A percentile compares a stretch with the other conserved stretches of the same genome.
These are phyloP conservation scores for Archegozetes longisetosus DNA, from an alignment of 1,140 invertebrate genomes.

Conservation along the genomic window DNA sequence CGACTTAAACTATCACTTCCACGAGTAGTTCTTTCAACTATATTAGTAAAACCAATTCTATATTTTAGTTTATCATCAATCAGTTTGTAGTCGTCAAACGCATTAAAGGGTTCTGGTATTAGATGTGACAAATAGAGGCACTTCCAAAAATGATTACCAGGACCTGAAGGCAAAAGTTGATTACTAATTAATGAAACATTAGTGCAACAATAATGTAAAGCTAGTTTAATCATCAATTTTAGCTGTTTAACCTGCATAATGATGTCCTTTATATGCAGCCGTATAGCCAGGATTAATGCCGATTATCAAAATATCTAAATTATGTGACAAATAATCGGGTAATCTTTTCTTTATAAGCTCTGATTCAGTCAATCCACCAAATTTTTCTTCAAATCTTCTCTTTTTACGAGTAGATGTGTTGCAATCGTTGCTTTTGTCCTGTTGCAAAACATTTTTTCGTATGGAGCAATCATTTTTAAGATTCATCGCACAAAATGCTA, in stretches of 20 bases:
- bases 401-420: no score
- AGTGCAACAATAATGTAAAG: neutral
- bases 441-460: no score
- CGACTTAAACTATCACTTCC: constrained; percentile 82
- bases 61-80: constrained; percentile 42
- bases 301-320: constrained; percentile 94
- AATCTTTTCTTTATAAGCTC: constrained; percentile 52
- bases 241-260: constrained; percentile 49
- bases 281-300: constrained; percentile 93
- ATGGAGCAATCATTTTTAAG: no score
- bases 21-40: constrained; percentile 83
- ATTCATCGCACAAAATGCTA: no score
- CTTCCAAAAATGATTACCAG: constrained; percentile 98
- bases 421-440: neutral
- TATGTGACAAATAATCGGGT: constrained; percentile 76
- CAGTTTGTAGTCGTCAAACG: constrained; percentile 85
- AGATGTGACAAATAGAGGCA: constrained; percentile 84
- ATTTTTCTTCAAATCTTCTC: no score
- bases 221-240: neutral
- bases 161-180: constrained; percentile 45
- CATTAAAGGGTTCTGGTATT: constrained; percentile 83
- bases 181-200: no score
- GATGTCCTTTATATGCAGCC: constrained; percentile 91
- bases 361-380: neutral
- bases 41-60: constrained; percentile 95